Percentiles rank a stretch among this genome's conserved stretches.
These are phyloP conservation scores for Panthera uncia DNA, from an alignment of 2,113 vertebrate species.

Conservation along the genomic window DNA sequence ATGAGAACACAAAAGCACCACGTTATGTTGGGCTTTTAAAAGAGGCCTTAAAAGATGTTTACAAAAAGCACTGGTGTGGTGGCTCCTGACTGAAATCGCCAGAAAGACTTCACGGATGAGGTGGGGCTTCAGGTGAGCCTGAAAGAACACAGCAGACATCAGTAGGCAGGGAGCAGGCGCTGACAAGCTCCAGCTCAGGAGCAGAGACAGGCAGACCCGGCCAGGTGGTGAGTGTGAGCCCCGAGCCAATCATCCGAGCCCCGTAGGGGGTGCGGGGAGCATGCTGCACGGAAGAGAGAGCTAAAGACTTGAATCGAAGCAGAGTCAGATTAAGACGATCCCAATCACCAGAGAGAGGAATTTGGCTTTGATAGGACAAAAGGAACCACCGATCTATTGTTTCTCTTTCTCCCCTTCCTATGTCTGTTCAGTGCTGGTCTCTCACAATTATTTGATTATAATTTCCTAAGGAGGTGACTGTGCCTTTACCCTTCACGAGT, in stretches of 20 bases:
- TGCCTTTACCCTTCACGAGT: background rate
- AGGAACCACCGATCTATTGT: background rate
- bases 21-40: no score
- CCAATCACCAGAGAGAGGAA: background rate
- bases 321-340: background rate
- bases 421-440: background rate
- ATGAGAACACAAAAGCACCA: background rate
- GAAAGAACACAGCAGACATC: background rate
- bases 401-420: background rate
- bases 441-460: background rate
- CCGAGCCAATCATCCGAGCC: no score
- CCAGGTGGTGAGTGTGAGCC: accelerated
- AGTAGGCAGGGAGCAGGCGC: accelerated
- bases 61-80: background rate
- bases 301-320: background rate
- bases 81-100: background rate
- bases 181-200: no score
- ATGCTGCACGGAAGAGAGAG: accelerated
- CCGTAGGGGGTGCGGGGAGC: accelerated
- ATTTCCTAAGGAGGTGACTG: background rate
- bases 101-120: background rate
- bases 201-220: background rate
- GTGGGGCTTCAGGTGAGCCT: no score
- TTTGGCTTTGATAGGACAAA: background rate
- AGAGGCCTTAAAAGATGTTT: background rate